phyloP scores from a whole-genome alignment of 2,113 vertebrate genomes.

The Ammodytes dubius region DNA sequence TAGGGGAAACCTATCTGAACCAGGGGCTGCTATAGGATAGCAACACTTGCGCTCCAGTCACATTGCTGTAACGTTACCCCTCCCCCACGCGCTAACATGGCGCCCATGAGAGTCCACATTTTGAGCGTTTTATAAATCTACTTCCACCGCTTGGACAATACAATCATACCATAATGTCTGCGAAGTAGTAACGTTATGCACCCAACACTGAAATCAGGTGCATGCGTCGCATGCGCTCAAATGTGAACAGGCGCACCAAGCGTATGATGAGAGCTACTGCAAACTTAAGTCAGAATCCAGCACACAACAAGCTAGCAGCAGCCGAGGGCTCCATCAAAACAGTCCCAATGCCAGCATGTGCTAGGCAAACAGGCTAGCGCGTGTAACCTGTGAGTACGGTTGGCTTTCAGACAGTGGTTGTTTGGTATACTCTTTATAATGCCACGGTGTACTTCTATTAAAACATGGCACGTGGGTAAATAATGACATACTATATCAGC shows the following conservation, averaged over 20 bases:
- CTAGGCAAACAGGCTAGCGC: constrained; percentile 55
- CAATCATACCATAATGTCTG: not conserved
- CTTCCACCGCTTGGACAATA: not conserved
- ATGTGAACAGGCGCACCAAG: constrained; percentile 12
- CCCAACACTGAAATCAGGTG: not conserved
- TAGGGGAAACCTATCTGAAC: constrained; percentile 11
- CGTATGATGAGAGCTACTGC: constrained; percentile 25
- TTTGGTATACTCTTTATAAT: too few relatives aligned
- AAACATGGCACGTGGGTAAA: not conserved
- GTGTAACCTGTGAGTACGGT: not conserved
- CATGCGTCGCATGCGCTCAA: not conserved
- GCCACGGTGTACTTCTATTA: rapidly evolving
- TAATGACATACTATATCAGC: not conserved
- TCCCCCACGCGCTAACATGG: constrained; percentile 92
- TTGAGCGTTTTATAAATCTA: constrained; percentile 26
- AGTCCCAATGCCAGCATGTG: constrained; percentile 45
- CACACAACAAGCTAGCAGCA: constrained; percentile 61
- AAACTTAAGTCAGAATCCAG: constrained; percentile 53
- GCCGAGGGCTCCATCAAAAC: constrained; percentile 64
- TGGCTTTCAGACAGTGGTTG: not conserved
- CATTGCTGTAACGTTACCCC: constrained; percentile 69
- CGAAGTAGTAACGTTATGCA: not conserved
- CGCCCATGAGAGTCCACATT: constrained; percentile 83
- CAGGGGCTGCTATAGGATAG: constrained; percentile 15
- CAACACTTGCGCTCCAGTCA: constrained; percentile 59